A percentile compares a stretch with the other conserved stretches of the same genome.
Conservation (phyloP, 2,113 vertebrate species). For the Atlantisia rogersi region DNA sequence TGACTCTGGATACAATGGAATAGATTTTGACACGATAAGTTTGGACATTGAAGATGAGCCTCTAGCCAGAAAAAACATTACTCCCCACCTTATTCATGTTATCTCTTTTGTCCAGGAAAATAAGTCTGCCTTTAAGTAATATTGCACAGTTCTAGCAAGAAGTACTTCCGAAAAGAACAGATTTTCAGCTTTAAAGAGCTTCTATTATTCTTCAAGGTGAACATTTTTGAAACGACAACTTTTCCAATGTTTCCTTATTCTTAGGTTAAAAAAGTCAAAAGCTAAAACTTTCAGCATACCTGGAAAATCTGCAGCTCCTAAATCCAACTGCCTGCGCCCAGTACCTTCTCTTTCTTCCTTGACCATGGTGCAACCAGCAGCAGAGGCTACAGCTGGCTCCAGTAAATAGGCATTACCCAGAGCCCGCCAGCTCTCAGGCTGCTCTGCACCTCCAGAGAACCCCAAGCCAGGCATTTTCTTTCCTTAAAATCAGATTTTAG, state of each 20-base stretch:
- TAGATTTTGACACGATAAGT: not conserved
- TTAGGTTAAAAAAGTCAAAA: not conserved
- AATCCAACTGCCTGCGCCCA: accelerated
- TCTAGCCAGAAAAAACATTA: constrained; percentile 17
- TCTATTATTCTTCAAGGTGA: not conserved
- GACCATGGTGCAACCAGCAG: not conserved
- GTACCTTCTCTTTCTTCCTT: not conserved
- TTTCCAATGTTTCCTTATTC: not conserved
- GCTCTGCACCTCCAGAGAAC: not conserved
- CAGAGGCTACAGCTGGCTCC: not conserved
- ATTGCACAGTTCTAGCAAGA: not conserved
- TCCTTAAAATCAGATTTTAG: not conserved
- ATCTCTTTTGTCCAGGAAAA: not conserved
- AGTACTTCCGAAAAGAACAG: not conserved
- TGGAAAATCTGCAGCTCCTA: not conserved
- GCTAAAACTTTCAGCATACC: not conserved
- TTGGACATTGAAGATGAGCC: not conserved
- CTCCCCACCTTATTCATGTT: not conserved
- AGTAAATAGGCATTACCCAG: not conserved
- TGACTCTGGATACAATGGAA: not conserved
- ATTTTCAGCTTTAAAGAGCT: not conserved
- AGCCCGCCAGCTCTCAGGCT: not conserved
- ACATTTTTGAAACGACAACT: not conserved
- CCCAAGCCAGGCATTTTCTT: accelerated
- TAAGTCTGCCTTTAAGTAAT: not conserved